These are phyloP conservation scores for Apolygus lucorum DNA, from an alignment of 1,140 invertebrate genomes.

Conservation along the genomic window DNA sequence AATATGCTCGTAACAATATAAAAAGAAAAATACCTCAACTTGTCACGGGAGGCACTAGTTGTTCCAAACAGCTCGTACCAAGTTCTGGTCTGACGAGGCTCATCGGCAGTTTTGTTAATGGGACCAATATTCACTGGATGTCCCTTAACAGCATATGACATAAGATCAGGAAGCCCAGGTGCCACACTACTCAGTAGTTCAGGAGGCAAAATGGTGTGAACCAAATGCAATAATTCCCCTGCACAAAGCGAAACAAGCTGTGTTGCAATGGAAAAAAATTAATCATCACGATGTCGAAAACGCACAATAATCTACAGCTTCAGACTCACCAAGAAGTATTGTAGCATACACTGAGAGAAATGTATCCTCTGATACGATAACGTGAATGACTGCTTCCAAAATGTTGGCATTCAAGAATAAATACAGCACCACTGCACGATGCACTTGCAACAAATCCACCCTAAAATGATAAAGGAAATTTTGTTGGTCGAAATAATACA, in stretches of 20 bases:
- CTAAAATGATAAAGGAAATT: slow-evolving; percentile 42
- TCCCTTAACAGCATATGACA: slow-evolving; percentile 66
- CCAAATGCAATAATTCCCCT: slow-evolving; percentile 75
- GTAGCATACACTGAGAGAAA: slow-evolving; percentile 84
- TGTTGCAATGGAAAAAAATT: not conserved
- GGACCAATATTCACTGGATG: slow-evolving; percentile 31
- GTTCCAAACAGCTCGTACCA: not conserved
- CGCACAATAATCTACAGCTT: not conserved
- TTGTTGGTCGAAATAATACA: not conserved
- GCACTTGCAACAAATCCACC: slow-evolving; percentile 83
- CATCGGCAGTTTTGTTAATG: not conserved
- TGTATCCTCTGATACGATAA: slow-evolving; percentile 78
- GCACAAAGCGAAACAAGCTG: slow-evolving; percentile 19
- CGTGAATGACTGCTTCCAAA: slow-evolving; percentile 80
- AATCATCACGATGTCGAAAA: not conserved
- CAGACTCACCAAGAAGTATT: slow-evolving; percentile 59
- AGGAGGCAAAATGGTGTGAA: slow-evolving; percentile 70
- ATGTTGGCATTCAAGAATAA: slow-evolving; percentile 79
- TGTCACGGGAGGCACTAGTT: not conserved
- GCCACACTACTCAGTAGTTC: slow-evolving; percentile 67
- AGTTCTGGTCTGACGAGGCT: not conserved
- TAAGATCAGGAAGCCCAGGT: slow-evolving; percentile 68
- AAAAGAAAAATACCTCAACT: not conserved
- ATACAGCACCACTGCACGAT: slow-evolving; percentile 79
- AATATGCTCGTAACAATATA: not conserved